A percentile compares a stretch with the other conserved stretches of the same genome.
Evolutionary conservation across 2,113 vertebrate genomes (phyloP).

Genomic region (Cryptomyrus ogoouensis): DNA sequence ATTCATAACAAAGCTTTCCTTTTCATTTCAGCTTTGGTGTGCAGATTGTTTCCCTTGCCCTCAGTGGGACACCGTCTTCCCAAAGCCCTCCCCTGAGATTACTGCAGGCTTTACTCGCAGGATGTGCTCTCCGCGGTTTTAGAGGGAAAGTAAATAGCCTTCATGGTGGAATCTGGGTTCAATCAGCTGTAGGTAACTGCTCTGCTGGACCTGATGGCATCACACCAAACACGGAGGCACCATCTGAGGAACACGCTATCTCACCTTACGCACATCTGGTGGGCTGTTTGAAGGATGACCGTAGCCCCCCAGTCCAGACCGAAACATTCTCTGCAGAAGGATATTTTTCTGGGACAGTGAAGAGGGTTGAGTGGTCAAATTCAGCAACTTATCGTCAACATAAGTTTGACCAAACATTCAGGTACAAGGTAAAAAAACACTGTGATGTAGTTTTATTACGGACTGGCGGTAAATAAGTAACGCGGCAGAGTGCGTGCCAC

Average conservation of each 20-base stretch:
- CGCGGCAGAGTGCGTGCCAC: not conserved
- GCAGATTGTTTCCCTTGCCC: not conserved
- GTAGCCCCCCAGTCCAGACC: not conserved
- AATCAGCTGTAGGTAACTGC: not conserved
- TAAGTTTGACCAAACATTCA: not conserved
- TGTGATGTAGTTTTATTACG: not conserved
- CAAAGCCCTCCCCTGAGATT: not conserved
- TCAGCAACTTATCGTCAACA: not conserved
- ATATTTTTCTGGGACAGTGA: not conserved
- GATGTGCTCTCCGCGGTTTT: not conserved
- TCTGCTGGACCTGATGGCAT: not conserved
- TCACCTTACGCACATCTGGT: not conserved
- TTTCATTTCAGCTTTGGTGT: not conserved
- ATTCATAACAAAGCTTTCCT: not conserved
- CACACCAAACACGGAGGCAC: not conserved
- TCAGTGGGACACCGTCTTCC: not conserved
- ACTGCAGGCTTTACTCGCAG: not conserved
- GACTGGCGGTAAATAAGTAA: not conserved
- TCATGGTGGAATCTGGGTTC: not conserved
- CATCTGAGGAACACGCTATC: not conserved
- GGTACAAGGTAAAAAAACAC: not conserved
- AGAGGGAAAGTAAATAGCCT: slow-evolving; percentile 7
- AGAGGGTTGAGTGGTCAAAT: not conserved
- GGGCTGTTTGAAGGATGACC: slow-evolving; percentile 35
- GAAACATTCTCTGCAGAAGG: not conserved